These are phyloP conservation scores for Xestia sexstrigata DNA, from an alignment of 2,888 invertebrate species.

Conservation along the genomic window DNA sequence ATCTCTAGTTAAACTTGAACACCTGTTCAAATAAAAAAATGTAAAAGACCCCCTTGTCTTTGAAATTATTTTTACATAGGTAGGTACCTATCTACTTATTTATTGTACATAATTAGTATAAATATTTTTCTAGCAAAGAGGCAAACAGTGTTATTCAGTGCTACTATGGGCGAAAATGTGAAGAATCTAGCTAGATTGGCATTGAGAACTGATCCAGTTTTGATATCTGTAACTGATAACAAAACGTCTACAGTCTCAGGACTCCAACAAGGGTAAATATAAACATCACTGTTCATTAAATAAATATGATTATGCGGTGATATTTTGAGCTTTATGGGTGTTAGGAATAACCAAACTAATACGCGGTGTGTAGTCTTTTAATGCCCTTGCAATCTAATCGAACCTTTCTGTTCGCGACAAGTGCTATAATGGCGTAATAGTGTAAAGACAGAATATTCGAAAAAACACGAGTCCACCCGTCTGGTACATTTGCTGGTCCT, in stretches of 20 bases:
- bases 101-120: constrained; percentile 5
- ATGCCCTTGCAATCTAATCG: background rate
- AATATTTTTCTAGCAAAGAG: constrained; percentile 92
- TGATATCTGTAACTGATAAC: constrained; percentile 96
- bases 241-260: constrained; percentile 94
- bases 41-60: background rate
- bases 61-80: background rate
- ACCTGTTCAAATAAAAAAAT: constrained; percentile 33
- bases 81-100: background rate
- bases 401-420: no score
- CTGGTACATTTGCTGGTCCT: no score
- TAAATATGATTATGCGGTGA: background rate
- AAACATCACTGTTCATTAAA: background rate
- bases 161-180: constrained; percentile 98
- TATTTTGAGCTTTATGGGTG: background rate
- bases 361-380: background rate
- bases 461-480: no score
- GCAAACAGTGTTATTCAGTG: constrained; percentile 99
- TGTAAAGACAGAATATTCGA: no score
- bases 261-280: constrained; percentile 92
- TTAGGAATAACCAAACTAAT: background rate
- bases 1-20: background rate
- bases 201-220: constrained; percentile 96
- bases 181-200: constrained; percentile 96
- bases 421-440: no score